Percentiles rank a stretch among this genome's conserved stretches.
phyloP scores from a whole-genome alignment of 2,113 vertebrate genomes.

The Melanostigma gelatinosum region DNA sequence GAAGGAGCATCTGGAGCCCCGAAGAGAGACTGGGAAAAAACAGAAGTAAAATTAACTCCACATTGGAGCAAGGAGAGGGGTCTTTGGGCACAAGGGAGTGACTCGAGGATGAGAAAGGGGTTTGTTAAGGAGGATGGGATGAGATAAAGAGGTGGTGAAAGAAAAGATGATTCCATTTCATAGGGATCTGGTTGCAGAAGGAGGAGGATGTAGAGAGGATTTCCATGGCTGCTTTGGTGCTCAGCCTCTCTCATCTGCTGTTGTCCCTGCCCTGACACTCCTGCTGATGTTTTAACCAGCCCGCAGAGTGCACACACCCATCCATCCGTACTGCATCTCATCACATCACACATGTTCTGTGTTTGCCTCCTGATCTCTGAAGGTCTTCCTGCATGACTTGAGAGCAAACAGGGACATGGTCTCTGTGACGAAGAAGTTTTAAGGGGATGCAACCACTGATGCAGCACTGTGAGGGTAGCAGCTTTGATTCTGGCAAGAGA shows the following conservation, averaged over 20 bases:
- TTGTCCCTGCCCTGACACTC: constrained; percentile 57
- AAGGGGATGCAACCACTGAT: neutral
- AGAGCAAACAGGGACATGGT: neutral
- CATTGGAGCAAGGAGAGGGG: neutral
- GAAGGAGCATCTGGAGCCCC: neutral
- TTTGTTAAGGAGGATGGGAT: constrained; percentile 57
- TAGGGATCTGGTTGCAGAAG: constrained; percentile 65
- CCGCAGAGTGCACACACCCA: neutral
- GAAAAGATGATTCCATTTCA: constrained; percentile 75
- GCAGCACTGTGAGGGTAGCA: neutral
- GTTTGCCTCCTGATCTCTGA: neutral
- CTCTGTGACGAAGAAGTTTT: neutral
- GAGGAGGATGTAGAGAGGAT: constrained; percentile 57
- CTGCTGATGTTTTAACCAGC: constrained; percentile 20
- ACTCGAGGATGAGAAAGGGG: constrained; percentile 28
- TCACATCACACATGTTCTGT: neutral
- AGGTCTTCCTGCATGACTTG: neutral
- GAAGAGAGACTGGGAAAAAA: neutral
- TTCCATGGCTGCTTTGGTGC: constrained; percentile 69
- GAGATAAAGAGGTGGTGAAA: constrained; percentile 50
- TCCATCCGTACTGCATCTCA: neutral
- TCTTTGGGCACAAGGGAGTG: constrained; percentile 2
- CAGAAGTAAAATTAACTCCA: neutral
- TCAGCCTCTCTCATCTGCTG: constrained; percentile 68
- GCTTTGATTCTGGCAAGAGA: neutral